Conservation (phyloP, 2,113 vertebrate species). For the Rhynchopsitta pachyrhyncha region DNA sequence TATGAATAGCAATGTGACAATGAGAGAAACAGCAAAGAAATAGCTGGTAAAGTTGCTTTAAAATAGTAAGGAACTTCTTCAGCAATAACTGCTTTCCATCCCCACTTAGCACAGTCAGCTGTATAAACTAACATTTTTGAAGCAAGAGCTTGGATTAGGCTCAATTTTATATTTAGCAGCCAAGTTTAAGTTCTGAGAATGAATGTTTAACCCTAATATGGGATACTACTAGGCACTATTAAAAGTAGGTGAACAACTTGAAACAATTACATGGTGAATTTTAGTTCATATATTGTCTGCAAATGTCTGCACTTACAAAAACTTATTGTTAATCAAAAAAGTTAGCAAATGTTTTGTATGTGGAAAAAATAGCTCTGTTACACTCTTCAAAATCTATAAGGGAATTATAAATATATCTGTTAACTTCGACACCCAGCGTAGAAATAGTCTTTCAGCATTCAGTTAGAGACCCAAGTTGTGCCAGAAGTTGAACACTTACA, state of each 20-base stretch:
- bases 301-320: background rate
- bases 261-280: background rate
- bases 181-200: conserved; percentile 20
- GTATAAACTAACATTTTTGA: conserved; percentile 49
- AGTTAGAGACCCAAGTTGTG: background rate
- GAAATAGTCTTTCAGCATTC: background rate
- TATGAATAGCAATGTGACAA: background rate
- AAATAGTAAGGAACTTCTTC: conserved; percentile 41
- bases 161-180: conserved; percentile 48
- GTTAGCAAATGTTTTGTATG: background rate
- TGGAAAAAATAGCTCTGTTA: background rate
- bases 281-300: background rate
- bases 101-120: conserved; percentile 31
- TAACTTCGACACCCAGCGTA: background rate
- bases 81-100: conserved; percentile 38
- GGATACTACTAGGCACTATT: background rate
- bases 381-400: background rate
- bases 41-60: conserved; percentile 11
- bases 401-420: background rate
- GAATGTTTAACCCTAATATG: conserved; percentile 28
- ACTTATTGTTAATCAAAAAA: background rate
- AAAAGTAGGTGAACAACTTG: background rate
- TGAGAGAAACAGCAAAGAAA: background rate
- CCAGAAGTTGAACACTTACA: background rate
- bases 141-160: conserved; percentile 19